Evolutionary conservation across 1,140 invertebrate species (phyloP), one percentile per base, ranked within the genome.

Genomic region (Sipha flava): DNA sequence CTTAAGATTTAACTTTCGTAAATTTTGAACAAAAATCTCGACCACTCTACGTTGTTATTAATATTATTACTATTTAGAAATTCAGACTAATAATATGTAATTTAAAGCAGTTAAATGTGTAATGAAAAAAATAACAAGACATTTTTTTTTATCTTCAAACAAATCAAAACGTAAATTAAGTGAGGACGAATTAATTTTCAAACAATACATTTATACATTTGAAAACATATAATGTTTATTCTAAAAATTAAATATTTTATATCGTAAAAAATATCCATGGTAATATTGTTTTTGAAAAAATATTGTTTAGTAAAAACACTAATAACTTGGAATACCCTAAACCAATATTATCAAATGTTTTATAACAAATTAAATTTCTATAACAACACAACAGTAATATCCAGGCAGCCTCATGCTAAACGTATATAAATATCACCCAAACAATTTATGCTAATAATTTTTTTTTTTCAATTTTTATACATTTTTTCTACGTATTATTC

Each of bases 291-390:
- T 54, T 73, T 54, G 49, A 49, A 73, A 52, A 34, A 52, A 73
- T 43, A 73, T 54, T 21, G 49, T 73, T 54, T 52, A 21, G 31
- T 57, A 40, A 57, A n/a, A 57, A 26, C 26, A 43, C 16, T 43
- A 59, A 59, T 59, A 9, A 77, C 37, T 43, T 43, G 34, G 31
- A 43, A 77, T 37, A 26, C 52, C 34, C 52, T 54, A 37, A 77
- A 57, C 34, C 49, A 40, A 77, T 52, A 16, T 57, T 77, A 77
- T 57, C n/a, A 57, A 77, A 77, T 59, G 23, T 77, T 77, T 77
- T 34, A 18, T 77, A 57, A 77, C 73, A 77, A 77, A 77, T 77
- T 77, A 77, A 77, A 77, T 40, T 59, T 77, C 49, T 77, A 26
- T 16, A 57, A 77, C 40, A 52, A 77, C 52, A 77, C 49, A 52